Evolutionary conservation across 1,140 invertebrate species (phyloP).

Genomic region (Propsilocerus akamusi): DNA sequence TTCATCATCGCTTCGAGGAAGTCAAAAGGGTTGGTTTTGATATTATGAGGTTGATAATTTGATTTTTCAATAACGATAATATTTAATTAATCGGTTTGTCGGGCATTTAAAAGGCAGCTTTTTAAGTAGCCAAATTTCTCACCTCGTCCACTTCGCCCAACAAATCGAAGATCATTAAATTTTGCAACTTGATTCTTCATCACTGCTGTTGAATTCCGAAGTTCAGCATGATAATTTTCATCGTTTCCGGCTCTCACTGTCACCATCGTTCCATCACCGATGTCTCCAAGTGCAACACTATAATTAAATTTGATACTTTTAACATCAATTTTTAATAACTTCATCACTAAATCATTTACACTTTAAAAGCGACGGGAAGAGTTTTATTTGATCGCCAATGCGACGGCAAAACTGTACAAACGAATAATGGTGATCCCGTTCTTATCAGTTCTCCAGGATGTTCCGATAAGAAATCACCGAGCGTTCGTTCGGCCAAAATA

Average conservation of each 20-base stretch:
- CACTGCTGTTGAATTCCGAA: constrained; percentile 81
- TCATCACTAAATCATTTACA: too few species aligned
- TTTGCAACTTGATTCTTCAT: constrained; percentile 98
- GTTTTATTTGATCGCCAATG: constrained; percentile 98
- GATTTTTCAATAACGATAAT: too few species aligned
- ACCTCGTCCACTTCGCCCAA: constrained; percentile 93
- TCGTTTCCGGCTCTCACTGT: constrained; percentile 90
- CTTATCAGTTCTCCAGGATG: constrained; percentile 82
- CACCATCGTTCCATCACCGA: constrained; percentile 89
- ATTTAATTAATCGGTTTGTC: too few species aligned
- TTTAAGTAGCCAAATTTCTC: too few species aligned
- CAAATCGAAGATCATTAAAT: constrained; percentile 95
- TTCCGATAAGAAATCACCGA: constrained; percentile 79
- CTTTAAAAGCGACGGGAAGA: constrained; percentile 83
- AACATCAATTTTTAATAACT: too few species aligned
- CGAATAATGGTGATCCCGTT: constrained; percentile 81
- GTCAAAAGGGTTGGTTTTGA: neutral
- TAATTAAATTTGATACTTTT: too few species aligned
- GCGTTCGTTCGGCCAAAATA: constrained; percentile 63
- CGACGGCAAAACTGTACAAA: constrained; percentile 78
- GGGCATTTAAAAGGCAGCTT: too few species aligned
- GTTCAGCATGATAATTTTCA: constrained; percentile 89
- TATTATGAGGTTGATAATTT: too few species aligned
- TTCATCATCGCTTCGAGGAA: neutral
- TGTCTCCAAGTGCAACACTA: constrained; percentile 66